phyloP scores from a whole-genome alignment of 2,888 invertebrate species.

The Biston stratarius region DNA sequence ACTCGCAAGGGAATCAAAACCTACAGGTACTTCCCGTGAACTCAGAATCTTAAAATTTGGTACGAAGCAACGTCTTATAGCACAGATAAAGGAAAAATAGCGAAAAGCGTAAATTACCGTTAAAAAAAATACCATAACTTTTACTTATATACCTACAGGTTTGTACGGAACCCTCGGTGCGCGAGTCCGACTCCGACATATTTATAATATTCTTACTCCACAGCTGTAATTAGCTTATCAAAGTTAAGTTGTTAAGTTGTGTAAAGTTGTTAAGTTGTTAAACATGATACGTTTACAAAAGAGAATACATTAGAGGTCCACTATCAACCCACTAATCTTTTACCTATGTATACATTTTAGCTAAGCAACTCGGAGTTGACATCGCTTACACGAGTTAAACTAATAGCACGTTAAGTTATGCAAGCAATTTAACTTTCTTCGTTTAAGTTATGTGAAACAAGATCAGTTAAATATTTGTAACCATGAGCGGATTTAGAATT shows the following conservation, averaged over 20 bases:
- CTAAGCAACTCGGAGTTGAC: slow-evolving; percentile 11
- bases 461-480: background rate
- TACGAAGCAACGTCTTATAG: no score
- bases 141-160: no score
- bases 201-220: no score
- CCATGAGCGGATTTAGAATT: background rate
- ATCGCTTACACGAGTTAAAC: slow-evolving; percentile 13
- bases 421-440: slow-evolving; percentile 24
- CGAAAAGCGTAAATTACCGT: no score
- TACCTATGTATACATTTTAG: slow-evolving; percentile 17
- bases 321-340: slow-evolving; percentile 18
- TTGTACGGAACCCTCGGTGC: no score
- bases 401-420: slow-evolving; percentile 19
- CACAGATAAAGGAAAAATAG: no score
- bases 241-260: slow-evolving; percentile 3
- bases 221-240: background rate
- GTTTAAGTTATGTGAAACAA: background rate
- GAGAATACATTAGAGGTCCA: slow-evolving; percentile 20
- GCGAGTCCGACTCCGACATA: no score
- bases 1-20: no score
- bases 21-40: no score
- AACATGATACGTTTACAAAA: background rate
- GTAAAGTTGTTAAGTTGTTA: no score
- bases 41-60: no score
- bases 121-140: no score